These are phyloP conservation scores for Nomada goodeniana DNA, from an alignment of 2,888 invertebrate genomes.

Conservation along the genomic window DNA sequence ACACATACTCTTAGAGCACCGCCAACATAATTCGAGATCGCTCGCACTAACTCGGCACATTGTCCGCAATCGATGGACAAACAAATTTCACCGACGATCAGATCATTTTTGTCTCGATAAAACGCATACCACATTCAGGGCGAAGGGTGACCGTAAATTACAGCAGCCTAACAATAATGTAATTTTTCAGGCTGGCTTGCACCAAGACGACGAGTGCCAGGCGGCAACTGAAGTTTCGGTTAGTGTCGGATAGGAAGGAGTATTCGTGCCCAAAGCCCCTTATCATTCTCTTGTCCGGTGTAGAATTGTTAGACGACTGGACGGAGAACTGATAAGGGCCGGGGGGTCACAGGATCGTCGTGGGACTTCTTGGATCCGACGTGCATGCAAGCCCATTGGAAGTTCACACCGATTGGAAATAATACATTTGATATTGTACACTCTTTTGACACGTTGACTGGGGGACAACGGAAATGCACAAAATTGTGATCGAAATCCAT, in stretches of 20 bases:
- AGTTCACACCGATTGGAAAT: background rate
- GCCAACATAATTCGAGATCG: conserved; percentile 39
- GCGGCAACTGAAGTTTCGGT: background rate
- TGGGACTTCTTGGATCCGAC: conserved; percentile 60
- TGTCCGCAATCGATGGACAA: conserved; percentile 43
- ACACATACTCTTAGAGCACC: background rate
- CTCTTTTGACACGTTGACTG: too few species aligned
- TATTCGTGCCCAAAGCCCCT: conserved; percentile 87
- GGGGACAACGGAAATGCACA: background rate
- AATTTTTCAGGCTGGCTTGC: background rate
- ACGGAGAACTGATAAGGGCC: conserved; percentile 99
- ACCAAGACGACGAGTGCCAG: background rate
- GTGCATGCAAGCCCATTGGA: background rate
- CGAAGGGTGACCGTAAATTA: background rate
- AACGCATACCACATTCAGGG: conserved; percentile 1
- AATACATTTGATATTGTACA: background rate
- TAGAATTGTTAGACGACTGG: conserved; percentile 91
- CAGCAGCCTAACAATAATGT: conserved; percentile 15
- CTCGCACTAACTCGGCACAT: conserved; percentile 21
- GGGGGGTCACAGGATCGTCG: conserved; percentile 87
- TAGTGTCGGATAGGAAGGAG: background rate
- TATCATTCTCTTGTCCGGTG: conserved; percentile 98
- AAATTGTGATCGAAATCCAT: too few species aligned
- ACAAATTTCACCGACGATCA: conserved; percentile 54
- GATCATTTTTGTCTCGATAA: conserved; percentile 41